Conservation (phyloP, 2,113 vertebrate genomes). For the Pelecanoides urinatrix region DNA sequence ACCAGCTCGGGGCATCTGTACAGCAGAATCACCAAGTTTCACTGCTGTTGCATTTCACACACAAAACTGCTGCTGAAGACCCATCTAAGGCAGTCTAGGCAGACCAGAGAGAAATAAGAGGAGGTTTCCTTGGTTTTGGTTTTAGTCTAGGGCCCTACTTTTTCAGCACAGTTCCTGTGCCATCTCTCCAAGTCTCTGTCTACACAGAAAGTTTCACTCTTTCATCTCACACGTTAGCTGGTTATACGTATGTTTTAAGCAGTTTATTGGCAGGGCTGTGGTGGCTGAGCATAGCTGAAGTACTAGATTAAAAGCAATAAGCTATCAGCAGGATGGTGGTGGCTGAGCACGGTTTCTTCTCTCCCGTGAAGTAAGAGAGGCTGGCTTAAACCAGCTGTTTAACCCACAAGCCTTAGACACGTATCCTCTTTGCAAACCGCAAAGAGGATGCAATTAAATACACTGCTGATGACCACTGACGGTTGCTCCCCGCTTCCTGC, state of each 20-base stretch:
- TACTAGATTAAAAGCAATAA: neutral
- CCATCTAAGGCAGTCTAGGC: rapidly evolving
- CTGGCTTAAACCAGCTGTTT: neutral
- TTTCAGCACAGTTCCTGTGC: neutral
- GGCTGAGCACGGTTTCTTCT: neutral
- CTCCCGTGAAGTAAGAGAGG: neutral
- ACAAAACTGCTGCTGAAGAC: neutral
- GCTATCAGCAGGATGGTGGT: rapidly evolving
- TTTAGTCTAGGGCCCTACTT: neutral
- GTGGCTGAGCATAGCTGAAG: neutral
- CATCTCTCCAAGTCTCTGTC: neutral
- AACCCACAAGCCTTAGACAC: neutral
- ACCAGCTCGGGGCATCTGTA: rapidly evolving
- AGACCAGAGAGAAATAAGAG: neutral
- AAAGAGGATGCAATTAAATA: neutral
- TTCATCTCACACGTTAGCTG: rapidly evolving
- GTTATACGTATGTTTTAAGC: neutral
- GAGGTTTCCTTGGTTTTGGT: neutral
- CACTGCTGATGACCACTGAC: neutral
- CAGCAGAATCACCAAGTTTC: neutral
- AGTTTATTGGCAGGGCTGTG: neutral
- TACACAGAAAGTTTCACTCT: neutral
- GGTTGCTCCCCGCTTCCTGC: neutral
- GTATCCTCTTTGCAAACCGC: neutral
- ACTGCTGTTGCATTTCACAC: rapidly evolving